These are phyloP conservation scores for Rhopilema esculentum DNA, from an alignment of 30 jellyfish, hydroid and myxozoan species.

Conservation along the genomic window DNA sequence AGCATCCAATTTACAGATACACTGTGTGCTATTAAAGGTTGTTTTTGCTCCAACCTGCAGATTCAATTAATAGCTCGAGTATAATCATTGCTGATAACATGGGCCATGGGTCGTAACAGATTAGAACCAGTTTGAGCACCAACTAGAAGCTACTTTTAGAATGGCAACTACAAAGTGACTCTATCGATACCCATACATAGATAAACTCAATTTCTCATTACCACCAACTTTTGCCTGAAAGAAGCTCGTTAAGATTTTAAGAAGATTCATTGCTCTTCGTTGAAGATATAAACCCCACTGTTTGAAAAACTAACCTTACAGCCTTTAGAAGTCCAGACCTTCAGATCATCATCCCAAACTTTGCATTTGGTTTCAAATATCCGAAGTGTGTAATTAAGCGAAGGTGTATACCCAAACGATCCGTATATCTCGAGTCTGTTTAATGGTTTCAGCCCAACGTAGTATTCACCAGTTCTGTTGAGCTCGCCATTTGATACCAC, in stretches of 20 bases:
- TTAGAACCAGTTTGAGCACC: too few relatives aligned
- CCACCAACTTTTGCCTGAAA: too few relatives aligned
- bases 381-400: constrained; percentile 74
- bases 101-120: too few relatives aligned
- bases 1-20: constrained; percentile 80
- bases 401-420: constrained; percentile 68
- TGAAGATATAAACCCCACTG: neutral
- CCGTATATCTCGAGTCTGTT: constrained; percentile 61
- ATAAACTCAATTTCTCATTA: too few relatives aligned
- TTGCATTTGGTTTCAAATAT: constrained; percentile 87
- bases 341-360: constrained; percentile 89
- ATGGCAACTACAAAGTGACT: too few relatives aligned
- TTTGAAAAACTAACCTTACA: constrained; percentile 66
- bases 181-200: too few relatives aligned
- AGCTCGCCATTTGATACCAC: constrained; percentile 70
- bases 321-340: constrained; percentile 74
- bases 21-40: constrained; percentile 89
- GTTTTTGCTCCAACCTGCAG: constrained; percentile 94
- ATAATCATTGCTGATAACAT: neutral
- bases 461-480: constrained; percentile 88
- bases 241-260: too few relatives aligned
- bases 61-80: neutral
- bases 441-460: constrained; percentile 74
- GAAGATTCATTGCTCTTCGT: too few relatives aligned
- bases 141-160: too few relatives aligned